Evolutionary conservation across 2,113 vertebrate genomes (phyloP), one percentile per base, ranked within the genome.

Genomic region (Falcunculus frontatus): DNA sequence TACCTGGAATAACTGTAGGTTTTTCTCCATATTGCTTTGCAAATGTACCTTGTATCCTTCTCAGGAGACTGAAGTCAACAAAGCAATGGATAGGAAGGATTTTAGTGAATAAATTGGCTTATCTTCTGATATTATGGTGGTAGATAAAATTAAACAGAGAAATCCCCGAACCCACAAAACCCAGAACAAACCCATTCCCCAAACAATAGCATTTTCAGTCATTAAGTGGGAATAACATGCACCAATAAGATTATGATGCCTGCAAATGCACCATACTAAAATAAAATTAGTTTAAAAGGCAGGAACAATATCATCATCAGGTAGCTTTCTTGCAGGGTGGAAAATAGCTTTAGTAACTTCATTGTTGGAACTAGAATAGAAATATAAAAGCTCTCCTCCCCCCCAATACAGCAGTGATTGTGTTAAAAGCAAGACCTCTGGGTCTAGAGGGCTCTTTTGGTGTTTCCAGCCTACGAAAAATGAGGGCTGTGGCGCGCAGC

Each of bases 201-300:
- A 74, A 26, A 82, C 64, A 86, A 65, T 13, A 60, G 16, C 46
- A 44, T 87, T 94, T 82, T 64, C 64, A 73, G 56, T 94, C 79
- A 86, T 94, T 93, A 78, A n/a, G 25, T 65, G 30, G n/a, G 83
- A 93, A 83, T 94, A 96, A 84, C 73, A 68, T 33, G 60, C 70
- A 94, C 89, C 84, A 90, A 81, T 89, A 89, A 55, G 89, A 89
- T 96, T 93, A 56, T 78, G 87, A 96, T 78, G 64, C 65, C 74
- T 81, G 67, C 70, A 87, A 90, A 89, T 78, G 86, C 65, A 76
- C 77, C 75, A 52, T 75, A 63, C 44, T 91, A 90, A 84, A 87
- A 93, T 93, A 89, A 91, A 95, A 92, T 76, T 70, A 93, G 81
- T 87, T 96, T 93, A 68, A 96, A 95, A 96, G 56, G 78, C 39